Conservation (phyloP, 2,797 vertebrate genomes). For the Falco peregrinus region DNA sequence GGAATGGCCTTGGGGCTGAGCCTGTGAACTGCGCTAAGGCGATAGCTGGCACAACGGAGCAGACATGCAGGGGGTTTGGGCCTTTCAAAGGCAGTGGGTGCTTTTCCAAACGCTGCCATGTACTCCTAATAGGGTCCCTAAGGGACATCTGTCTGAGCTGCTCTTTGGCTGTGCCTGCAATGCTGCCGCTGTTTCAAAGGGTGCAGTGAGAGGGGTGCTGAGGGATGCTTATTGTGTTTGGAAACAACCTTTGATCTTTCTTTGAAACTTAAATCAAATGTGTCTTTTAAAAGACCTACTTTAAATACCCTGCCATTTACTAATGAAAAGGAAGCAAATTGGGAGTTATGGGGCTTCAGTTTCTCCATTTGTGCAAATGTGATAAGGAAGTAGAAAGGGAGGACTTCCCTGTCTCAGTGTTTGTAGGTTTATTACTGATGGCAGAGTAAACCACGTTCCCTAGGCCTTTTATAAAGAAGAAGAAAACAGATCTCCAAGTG, state of each 20-base stretch:
- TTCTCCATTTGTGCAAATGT: background rate
- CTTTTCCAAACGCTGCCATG: background rate
- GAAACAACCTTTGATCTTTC: background rate
- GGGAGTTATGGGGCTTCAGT: background rate
- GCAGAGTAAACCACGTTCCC: background rate
- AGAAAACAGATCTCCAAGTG: background rate
- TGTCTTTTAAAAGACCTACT: background rate
- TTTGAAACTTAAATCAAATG: background rate
- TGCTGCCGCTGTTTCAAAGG: background rate
- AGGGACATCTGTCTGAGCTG: background rate
- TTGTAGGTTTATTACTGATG: background rate
- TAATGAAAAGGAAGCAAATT: background rate
- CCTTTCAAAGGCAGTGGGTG: background rate
- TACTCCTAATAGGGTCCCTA: fast-evolving
- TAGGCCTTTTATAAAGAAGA: background rate
- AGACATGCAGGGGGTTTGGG: background rate
- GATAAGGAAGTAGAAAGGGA: background rate
- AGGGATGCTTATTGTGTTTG: background rate
- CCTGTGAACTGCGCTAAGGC: no score
- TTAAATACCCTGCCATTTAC: background rate
- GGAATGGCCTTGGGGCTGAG: background rate
- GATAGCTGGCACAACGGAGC: fast-evolving
- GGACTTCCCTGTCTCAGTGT: background rate
- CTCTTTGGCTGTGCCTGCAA: background rate
- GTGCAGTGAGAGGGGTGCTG: background rate